phyloP scores from a whole-genome alignment of 2,797 vertebrate genomes.

The Danio kyathit region DNA sequence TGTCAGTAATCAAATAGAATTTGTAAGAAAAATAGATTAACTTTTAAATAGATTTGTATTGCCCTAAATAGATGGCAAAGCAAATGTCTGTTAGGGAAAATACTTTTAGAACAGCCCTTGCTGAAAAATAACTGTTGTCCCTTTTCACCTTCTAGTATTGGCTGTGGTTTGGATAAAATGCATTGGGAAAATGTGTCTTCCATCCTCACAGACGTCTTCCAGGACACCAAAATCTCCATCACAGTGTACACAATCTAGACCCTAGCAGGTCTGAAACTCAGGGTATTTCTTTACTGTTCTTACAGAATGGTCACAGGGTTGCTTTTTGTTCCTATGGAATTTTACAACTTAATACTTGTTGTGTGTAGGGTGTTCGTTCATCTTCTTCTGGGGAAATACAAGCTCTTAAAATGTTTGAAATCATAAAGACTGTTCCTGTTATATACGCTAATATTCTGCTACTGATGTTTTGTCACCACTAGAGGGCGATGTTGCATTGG shows the following conservation, averaged over 20 bases:
- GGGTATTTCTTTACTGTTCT: neutral
- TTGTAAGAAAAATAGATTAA: neutral
- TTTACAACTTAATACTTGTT: neutral
- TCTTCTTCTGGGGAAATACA: neutral
- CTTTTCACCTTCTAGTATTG: conserved; percentile 83
- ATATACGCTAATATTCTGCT: neutral
- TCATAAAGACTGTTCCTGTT: neutral
- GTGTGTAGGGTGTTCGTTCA: neutral
- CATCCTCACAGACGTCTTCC: conserved; percentile 88
- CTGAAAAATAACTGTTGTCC: neutral
- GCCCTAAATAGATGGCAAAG: neutral
- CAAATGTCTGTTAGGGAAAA: no score
- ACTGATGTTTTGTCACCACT: neutral
- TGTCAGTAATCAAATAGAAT: neutral
- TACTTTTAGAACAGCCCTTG: no score
- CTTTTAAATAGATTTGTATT: neutral
- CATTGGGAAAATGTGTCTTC: conserved; percentile 85
- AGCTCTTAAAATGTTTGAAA: neutral
- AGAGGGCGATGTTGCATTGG: neutral
- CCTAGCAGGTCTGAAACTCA: neutral
- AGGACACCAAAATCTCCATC: conserved; percentile 82
- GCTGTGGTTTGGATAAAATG: conserved; percentile 91
- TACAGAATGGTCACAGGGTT: neutral
- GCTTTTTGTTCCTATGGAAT: conserved; percentile 13
- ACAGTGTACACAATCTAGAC: conserved; percentile 85